These are phyloP conservation scores for Talpa occidentalis DNA, from an alignment of 2,113 vertebrate species.

Conservation along the genomic window DNA sequence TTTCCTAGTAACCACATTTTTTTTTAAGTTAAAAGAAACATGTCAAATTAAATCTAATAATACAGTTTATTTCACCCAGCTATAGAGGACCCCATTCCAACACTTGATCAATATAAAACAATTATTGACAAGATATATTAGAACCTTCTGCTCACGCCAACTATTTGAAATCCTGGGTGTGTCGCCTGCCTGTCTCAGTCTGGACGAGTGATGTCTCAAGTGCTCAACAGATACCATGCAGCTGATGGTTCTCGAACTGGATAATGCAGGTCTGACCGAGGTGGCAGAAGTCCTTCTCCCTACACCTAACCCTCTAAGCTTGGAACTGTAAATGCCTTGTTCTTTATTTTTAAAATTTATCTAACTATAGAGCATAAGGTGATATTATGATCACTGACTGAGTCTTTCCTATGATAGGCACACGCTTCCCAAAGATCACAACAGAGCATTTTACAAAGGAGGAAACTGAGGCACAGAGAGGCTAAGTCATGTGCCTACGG, in stretches of 20 bases:
- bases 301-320: background rate
- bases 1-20: background rate
- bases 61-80: background rate
- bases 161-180: background rate
- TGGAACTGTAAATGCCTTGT: background rate
- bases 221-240: background rate
- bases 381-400: background rate
- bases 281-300: background rate
- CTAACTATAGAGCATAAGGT: background rate
- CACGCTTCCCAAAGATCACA: background rate
- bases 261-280: background rate
- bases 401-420: background rate
- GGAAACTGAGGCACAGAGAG: background rate
- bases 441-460: background rate
- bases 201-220: background rate
- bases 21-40: background rate
- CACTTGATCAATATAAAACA: background rate
- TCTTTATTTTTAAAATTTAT: background rate
- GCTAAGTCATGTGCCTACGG: background rate
- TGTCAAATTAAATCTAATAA: background rate
- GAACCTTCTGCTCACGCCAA: background rate
- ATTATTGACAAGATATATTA: background rate
- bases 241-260: background rate
- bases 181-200: background rate
- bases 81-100: background rate